phyloP scores from a whole-genome alignment of 2,113 vertebrate species.

The Ciconia maguari region DNA sequence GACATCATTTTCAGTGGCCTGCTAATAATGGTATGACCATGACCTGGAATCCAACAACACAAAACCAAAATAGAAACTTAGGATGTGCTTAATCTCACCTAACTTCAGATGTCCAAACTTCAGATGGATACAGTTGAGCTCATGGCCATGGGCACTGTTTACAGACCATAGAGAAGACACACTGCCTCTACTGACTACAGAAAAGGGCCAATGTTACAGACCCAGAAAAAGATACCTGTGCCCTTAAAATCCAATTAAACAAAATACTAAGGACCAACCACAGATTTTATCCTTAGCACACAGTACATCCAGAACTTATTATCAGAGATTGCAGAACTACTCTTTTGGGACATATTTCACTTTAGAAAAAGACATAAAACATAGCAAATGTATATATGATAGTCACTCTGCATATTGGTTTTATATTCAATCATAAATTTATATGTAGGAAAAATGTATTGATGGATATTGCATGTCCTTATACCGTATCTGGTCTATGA shows the following conservation, averaged over 20 bases:
- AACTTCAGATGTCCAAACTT: not conserved
- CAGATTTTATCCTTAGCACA: not conserved
- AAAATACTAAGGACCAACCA: not conserved
- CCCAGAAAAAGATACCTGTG: not conserved
- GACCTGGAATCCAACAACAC: not conserved
- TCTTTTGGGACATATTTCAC: not conserved
- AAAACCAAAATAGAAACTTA: not conserved
- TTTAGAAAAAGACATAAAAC: not conserved
- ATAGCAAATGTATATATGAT: not conserved
- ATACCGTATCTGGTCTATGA: not conserved
- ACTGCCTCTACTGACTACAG: not conserved
- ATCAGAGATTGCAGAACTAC: not conserved
- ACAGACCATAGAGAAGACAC: not conserved
- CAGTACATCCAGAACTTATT: not conserved
- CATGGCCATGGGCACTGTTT: not conserved
- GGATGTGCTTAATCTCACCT: not conserved
- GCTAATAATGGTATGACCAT: not conserved
- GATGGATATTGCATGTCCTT: not conserved
- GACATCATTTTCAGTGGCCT: not conserved
- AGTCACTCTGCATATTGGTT: not conserved
- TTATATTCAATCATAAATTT: not conserved
- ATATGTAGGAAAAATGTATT: not conserved
- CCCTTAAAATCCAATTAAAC: not conserved
- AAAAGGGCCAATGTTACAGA: not conserved
- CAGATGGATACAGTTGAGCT: not conserved